A percentile compares a stretch with the other conserved stretches of the same genome.
Conservation (phyloP, 2,113 vertebrate genomes). For the Oxygymnocypris stewartii region DNA sequence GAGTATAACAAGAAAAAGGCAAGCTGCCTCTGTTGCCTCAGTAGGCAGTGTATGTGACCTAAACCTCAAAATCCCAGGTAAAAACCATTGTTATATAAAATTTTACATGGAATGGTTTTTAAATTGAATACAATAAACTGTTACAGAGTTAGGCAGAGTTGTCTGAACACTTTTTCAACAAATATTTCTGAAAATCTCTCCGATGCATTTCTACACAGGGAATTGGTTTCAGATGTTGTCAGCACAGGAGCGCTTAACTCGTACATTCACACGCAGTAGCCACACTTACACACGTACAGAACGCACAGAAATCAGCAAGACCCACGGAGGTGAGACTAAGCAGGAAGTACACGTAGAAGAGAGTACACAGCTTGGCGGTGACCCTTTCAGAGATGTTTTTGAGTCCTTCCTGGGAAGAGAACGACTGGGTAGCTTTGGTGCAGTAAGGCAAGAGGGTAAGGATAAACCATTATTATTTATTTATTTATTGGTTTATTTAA, state of each 20-base stretch:
- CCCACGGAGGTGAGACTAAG: conserved; percentile 89
- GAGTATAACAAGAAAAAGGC: conserved; percentile 91
- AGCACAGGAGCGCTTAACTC: conserved; percentile 92
- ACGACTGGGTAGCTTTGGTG: conserved; percentile 83
- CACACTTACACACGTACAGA: conserved; percentile 95
- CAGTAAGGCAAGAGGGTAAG: conserved; percentile 82
- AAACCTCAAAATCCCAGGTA: conserved; percentile 97
- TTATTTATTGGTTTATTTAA: too few species aligned
- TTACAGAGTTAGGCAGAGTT: neutral
- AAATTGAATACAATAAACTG: neutral
- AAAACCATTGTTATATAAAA: conserved; percentile 2
- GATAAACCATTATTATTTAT: conserved; percentile 75
- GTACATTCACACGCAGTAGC: conserved; percentile 93
- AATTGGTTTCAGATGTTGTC: conserved; percentile 99
- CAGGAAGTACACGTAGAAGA: conserved; percentile 94
- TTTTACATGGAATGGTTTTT: too few species aligned
- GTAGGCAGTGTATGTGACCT: conserved; percentile 96
- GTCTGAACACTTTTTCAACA: neutral
- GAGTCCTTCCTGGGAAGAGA: conserved; percentile 89
- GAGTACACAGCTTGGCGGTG: conserved; percentile 88
- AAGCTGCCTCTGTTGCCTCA: conserved; percentile 90
- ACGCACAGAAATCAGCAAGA: conserved; percentile 97
- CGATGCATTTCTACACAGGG: conserved; percentile 67
- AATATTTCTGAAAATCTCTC: neutral
- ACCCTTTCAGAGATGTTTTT: conserved; percentile 91